Evolutionary conservation across 2,113 vertebrate species (phyloP).

Genomic region (Panurus biarmicus): DNA sequence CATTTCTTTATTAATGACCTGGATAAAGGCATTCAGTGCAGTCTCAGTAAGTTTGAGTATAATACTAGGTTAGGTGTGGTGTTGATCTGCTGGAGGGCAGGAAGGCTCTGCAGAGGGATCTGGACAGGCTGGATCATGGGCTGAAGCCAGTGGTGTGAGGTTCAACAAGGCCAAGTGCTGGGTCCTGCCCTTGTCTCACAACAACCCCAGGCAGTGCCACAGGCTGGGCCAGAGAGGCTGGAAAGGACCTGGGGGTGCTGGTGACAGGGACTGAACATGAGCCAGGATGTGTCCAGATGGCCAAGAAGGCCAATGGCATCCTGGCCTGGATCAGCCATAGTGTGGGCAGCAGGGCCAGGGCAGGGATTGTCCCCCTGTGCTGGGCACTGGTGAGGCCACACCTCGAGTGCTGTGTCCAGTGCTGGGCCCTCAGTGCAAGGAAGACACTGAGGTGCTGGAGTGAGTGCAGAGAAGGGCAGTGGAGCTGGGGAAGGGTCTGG

Average conservation of each 20-base stretch:
- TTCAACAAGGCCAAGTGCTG: neutral
- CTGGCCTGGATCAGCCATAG: neutral
- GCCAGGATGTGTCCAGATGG: neutral
- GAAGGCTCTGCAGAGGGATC: neutral
- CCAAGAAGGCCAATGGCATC: neutral
- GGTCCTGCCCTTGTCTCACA: neutral
- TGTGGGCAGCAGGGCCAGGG: neutral
- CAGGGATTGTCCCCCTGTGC: neutral
- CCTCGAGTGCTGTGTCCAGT: neutral
- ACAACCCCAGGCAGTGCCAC: fast-evolving
- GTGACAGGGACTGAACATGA: neutral
- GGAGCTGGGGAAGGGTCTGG: neutral
- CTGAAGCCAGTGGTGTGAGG: neutral
- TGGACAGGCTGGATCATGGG: neutral
- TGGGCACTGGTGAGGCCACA: neutral
- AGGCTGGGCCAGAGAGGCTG: neutral
- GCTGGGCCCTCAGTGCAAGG: neutral
- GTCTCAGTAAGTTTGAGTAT: neutral
- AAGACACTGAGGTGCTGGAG: neutral
- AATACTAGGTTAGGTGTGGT: too few species aligned
- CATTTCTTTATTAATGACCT: neutral
- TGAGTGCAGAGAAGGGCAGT: fast-evolving
- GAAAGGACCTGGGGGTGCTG: neutral
- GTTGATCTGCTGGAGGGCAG: neutral
- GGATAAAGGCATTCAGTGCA: neutral